phyloP scores from a whole-genome alignment of 2,888 invertebrate species.

The Rhamphomyia laevipes region DNA sequence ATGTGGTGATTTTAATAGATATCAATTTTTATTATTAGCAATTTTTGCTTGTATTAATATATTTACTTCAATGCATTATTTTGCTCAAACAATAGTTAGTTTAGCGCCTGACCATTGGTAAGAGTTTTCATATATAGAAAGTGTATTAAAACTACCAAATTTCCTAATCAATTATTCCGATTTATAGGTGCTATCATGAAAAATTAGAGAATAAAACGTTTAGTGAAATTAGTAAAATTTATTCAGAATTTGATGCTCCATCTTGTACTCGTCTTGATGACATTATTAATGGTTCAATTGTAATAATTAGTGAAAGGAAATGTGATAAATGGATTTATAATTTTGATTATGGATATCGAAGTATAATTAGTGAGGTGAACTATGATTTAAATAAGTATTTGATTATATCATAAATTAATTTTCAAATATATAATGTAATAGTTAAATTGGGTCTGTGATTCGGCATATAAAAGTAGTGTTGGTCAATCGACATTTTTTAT shows the following conservation, averaged over 20 bases:
- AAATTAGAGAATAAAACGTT: conserved; percentile 17
- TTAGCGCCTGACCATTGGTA: conserved; percentile 40
- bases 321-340: conserved; percentile 46
- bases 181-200: conserved; percentile 26
- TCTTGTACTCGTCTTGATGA: conserved; percentile 23
- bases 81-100: conserved; percentile 46
- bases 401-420: too few relatives aligned
- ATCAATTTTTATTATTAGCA: conserved; percentile 39
- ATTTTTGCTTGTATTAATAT: conserved; percentile 43
- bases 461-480: conserved; percentile 43
- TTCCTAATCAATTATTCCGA: background rate
- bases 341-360: conserved; percentile 41
- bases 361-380: conserved; percentile 45
- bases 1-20: conserved; percentile 43
- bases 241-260: conserved; percentile 20
- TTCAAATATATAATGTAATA: conserved; percentile 10
- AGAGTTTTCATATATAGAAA: conserved; percentile 3
- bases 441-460: conserved; percentile 47
- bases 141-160: too few relatives aligned
- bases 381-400: background rate
- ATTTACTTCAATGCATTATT: conserved; percentile 45
- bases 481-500: conserved; percentile 48
- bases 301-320: conserved; percentile 9
- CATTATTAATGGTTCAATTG: conserved; percentile 16
- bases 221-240: conserved; percentile 18